Evolutionary conservation across 2,888 invertebrate species (phyloP).

Genomic region (Abrostola tripartita): DNA sequence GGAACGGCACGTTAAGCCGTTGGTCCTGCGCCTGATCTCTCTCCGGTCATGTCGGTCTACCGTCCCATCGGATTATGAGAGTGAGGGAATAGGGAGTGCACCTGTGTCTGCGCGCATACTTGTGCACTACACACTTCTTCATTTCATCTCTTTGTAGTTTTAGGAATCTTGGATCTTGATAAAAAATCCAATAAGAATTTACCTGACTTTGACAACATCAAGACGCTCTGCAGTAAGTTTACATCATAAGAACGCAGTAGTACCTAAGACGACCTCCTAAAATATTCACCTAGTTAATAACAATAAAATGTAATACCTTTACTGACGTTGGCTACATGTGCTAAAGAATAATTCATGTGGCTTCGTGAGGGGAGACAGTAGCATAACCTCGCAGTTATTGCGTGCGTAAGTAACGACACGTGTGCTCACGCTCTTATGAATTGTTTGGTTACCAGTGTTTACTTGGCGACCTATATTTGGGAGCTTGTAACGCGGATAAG

Average conservation of each 20-base stretch:
- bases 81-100: too few species aligned
- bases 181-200: neutral
- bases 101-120: too few species aligned
- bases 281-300: constrained; percentile 32
- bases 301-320: constrained; percentile 41
- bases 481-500: neutral
- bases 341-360: constrained; percentile 47
- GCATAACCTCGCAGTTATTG: constrained; percentile 32
- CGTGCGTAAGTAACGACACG: constrained; percentile 33
- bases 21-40: too few species aligned
- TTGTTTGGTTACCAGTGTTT: constrained; percentile 30
- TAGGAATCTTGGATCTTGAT: too few species aligned
- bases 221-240: neutral
- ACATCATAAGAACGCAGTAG: neutral
- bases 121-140: too few species aligned
- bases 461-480: constrained; percentile 17
- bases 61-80: too few species aligned
- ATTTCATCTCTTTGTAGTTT: too few species aligned
- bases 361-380: constrained; percentile 26
- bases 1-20: too few species aligned
- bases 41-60: too few species aligned
- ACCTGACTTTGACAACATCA: neutral
- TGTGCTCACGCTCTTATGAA: constrained; percentile 35
- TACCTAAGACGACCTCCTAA: neutral
- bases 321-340: constrained; percentile 27